Conservation (phyloP, 2,113 vertebrate species). For the Pangasianodon gigas region DNA sequence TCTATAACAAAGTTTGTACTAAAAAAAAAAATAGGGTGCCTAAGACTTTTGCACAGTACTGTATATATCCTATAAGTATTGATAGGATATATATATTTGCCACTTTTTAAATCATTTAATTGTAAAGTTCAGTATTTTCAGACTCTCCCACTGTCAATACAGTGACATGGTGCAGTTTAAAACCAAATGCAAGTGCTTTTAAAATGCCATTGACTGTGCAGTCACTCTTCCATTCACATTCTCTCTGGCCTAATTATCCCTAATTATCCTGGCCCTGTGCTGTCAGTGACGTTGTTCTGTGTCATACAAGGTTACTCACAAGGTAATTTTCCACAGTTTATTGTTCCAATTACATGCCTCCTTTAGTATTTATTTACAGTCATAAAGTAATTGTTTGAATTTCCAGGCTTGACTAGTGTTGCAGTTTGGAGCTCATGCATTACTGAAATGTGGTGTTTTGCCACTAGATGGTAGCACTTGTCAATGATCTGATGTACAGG, state of each 20-base stretch:
- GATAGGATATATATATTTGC: too few species aligned
- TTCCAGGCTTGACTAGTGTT: background rate
- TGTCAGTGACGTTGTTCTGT: background rate
- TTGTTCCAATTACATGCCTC: background rate
- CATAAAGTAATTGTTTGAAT: background rate
- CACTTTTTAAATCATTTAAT: background rate
- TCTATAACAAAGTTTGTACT: too few species aligned
- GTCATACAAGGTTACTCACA: background rate
- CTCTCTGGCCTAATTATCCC: background rate
- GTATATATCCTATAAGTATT: too few species aligned
- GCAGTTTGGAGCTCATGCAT: background rate
- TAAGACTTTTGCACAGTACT: too few species aligned
- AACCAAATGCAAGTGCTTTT: background rate
- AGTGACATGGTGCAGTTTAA: background rate
- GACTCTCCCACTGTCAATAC: background rate
- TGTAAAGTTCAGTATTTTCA: background rate
- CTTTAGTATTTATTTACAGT: background rate
- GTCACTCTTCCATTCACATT: background rate
- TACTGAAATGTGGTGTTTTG: background rate
- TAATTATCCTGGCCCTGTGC: background rate
- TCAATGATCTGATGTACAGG: background rate
- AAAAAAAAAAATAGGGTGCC: too few species aligned
- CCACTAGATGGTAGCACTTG: constrained; percentile 45
- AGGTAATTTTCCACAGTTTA: background rate
- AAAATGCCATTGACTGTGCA: background rate